Percentiles rank a stretch among this genome's conserved stretches.
Evolutionary conservation across 2,797 vertebrate genomes (phyloP).

Genomic region (Delichon dasypus): DNA sequence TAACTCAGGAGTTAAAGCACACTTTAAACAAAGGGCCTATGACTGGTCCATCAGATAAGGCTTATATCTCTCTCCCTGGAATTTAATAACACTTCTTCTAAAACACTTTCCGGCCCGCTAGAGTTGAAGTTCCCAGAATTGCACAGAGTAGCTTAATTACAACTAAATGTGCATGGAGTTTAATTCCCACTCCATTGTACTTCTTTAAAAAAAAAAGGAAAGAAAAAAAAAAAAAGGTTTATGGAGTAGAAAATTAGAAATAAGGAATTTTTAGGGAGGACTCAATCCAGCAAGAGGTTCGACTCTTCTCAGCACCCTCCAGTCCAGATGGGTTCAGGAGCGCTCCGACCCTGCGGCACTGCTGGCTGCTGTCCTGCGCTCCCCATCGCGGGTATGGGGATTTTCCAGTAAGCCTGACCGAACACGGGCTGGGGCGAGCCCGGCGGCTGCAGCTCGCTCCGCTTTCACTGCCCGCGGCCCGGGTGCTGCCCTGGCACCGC

Average conservation of each 20-base stretch:
- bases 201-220: no score
- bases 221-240: not conserved
- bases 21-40: slow-evolving; percentile 46
- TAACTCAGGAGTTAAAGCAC: not conserved
- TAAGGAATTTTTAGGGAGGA: not conserved
- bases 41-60: slow-evolving; percentile 31
- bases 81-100: slow-evolving; percentile 21
- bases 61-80: not conserved
- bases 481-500: not conserved
- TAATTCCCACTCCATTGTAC: not conserved
- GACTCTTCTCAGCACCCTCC: not conserved
- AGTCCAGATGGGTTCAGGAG: not conserved
- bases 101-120: not conserved
- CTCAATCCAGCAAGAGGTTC: not conserved
- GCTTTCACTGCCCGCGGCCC: not conserved
- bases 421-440: not conserved
- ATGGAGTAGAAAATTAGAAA: not conserved
- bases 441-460: not conserved
- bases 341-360: not conserved
- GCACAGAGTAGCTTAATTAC: not conserved
- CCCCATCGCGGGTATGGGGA: not conserved
- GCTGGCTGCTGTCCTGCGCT: not conserved
- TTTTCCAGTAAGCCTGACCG: not conserved
- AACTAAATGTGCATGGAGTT: rapidly evolving
- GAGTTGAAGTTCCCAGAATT: not conserved